Conservation (phyloP, 2,888 invertebrate genomes). For the Sipha maydis region DNA sequence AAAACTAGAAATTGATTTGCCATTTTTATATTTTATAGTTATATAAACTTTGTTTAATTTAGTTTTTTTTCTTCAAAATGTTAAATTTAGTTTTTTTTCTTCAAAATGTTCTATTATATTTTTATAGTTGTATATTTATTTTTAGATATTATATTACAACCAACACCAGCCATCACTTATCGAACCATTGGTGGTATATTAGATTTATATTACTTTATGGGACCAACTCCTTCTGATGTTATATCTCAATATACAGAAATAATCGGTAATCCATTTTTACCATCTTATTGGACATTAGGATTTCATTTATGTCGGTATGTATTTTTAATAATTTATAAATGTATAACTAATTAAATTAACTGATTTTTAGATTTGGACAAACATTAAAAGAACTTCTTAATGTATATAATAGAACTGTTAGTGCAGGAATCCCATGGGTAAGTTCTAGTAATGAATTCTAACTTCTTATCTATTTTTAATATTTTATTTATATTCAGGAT, state of each 20-base stretch:
- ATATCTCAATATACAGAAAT: conserved; percentile 76
- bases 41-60: background rate
- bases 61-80: background rate
- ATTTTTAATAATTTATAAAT: conserved; percentile 58
- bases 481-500: conserved; percentile 70
- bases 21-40: background rate
- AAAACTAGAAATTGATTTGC: conserved; percentile 9
- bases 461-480: background rate
- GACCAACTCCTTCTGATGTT: conserved; percentile 78
- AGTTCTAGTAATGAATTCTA: background rate
- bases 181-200: conserved; percentile 84
- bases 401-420: conserved; percentile 47
- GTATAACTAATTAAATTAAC: conserved; percentile 64
- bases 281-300: conserved; percentile 89
- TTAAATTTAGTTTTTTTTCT: background rate
- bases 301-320: conserved; percentile 83
- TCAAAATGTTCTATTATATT: too few species aligned
- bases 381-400: conserved; percentile 37
- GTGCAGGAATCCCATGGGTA: conserved; percentile 57
- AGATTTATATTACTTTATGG: conserved; percentile 81
- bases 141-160: conserved; percentile 82
- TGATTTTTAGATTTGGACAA: conserved; percentile 49
- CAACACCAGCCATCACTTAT: conserved; percentile 83
- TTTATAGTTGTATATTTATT: background rate
- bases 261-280: conserved; percentile 82